Conservation (phyloP, 2,113 vertebrate genomes). For the Casuarius casuarius region DNA sequence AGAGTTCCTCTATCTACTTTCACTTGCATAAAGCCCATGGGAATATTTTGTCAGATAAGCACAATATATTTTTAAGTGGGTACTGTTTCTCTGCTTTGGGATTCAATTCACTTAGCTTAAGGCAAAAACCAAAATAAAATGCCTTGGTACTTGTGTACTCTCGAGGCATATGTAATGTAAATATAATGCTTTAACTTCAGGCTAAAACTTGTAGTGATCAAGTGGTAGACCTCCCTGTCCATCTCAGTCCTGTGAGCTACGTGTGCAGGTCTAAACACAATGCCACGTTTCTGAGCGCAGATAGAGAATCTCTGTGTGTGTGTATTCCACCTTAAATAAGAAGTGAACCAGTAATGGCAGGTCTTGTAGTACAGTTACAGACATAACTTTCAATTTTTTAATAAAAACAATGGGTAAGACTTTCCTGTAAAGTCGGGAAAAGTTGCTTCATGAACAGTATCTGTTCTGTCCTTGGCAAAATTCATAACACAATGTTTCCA, state of each 20-base stretch:
- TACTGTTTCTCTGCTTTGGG: constrained; percentile 29
- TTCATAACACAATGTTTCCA: accelerated
- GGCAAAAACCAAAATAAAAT: constrained; percentile 44
- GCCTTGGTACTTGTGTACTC: neutral
- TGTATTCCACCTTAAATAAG: neutral
- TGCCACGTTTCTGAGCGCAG: neutral
- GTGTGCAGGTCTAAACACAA: neutral
- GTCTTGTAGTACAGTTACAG: neutral
- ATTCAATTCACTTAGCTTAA: constrained; percentile 30
- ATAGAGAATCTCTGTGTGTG: neutral
- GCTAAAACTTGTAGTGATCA: constrained; percentile 52
- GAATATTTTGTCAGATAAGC: constrained; percentile 12
- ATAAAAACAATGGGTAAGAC: neutral
- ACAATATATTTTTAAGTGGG: constrained; percentile 26
- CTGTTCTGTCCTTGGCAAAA: neutral
- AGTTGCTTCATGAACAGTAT: neutral
- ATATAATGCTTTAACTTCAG: constrained; percentile 53
- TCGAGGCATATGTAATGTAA: constrained; percentile 54
- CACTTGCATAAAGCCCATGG: neutral
- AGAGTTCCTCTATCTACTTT: neutral
- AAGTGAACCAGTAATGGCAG: neutral
- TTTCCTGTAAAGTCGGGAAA: neutral
- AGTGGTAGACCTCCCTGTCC: constrained; percentile 16
- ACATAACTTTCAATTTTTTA: too few species aligned
- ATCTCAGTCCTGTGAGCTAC: constrained; percentile 4